phyloP scores from a whole-genome alignment of 2,888 invertebrate species.

The Agrilus mali region DNA sequence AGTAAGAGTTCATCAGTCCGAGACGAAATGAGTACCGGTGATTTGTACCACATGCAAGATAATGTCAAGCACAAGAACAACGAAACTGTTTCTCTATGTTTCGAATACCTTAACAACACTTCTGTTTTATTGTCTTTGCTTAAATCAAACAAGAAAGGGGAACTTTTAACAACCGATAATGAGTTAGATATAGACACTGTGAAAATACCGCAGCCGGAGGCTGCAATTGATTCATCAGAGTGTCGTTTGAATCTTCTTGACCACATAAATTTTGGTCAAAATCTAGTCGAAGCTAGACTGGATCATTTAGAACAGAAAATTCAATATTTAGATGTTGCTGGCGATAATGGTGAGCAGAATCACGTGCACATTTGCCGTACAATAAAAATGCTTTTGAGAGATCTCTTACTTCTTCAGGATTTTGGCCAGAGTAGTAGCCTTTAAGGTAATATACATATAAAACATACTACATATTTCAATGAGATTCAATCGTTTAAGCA shows the following conservation, averaged over 20 bases:
- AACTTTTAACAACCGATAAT: conserved; percentile 19
- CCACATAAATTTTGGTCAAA: conserved; percentile 65
- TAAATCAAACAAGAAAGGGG: conserved; percentile 20
- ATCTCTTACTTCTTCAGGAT: conserved; percentile 50
- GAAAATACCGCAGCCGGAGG: conserved; percentile 63
- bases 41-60: conserved; percentile 4
- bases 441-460: background rate
- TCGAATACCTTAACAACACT: conserved; percentile 15
- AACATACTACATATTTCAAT: no score
- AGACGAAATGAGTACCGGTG: conserved; percentile 7
- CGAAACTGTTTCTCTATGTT: no score
- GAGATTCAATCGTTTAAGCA: no score
- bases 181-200: conserved; percentile 17
- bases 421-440: conserved; percentile 14
- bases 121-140: conserved; percentile 26
- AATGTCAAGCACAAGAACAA: background rate
- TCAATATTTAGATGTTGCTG: conserved; percentile 36
- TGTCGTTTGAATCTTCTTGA: conserved; percentile 65
- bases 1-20: conserved; percentile 22
- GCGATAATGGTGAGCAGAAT: conserved; percentile 43
- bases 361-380: conserved; percentile 60
- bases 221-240: conserved; percentile 65
- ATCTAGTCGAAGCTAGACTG: conserved; percentile 55
- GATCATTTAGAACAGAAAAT: conserved; percentile 66
- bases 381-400: conserved; percentile 59